Percentiles rank a stretch among this genome's conserved stretches.
These are phyloP conservation scores for Aphis craccivora DNA, from an alignment of 1,140 invertebrate species.

Conservation along the genomic window DNA sequence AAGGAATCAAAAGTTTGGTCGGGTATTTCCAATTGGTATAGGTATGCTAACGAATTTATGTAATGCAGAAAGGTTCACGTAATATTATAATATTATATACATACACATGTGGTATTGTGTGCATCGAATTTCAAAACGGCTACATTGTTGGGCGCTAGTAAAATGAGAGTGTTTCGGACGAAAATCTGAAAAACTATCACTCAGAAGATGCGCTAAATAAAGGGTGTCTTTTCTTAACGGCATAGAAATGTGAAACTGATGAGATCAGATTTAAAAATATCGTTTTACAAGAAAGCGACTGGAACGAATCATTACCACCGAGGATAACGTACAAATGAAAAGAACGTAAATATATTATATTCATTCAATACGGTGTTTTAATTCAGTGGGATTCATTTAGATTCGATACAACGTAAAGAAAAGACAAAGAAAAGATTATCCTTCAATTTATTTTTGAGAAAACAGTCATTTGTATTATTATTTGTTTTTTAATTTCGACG, in stretches of 20 bases:
- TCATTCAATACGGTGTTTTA: not conserved
- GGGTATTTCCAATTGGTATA: constrained; percentile 8
- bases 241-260: constrained; percentile 52
- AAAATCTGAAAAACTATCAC: constrained; percentile 38
- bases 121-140: constrained; percentile 42
- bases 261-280: constrained; percentile 53
- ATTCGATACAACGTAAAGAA: not conserved
- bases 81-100: not conserved
- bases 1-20: constrained; percentile 22
- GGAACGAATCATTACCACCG: constrained; percentile 32
- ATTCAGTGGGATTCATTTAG: not conserved
- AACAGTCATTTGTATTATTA: not conserved
- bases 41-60: not conserved
- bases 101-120: not conserved
- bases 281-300: constrained; percentile 44
- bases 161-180: constrained; percentile 36
- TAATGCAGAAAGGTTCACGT: not conserved
- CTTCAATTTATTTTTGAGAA: constrained; percentile 8
- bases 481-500: not conserved
- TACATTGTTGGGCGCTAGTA: not conserved
- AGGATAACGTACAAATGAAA: constrained; percentile 40
- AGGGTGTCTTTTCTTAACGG: constrained; percentile 19
- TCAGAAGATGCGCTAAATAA: constrained; percentile 22
- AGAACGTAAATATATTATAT: constrained; percentile 21
- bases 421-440: constrained; percentile 15